Conservation (phyloP, 1,140 invertebrate genomes). For the Drosophila pallidifrons region DNA sequence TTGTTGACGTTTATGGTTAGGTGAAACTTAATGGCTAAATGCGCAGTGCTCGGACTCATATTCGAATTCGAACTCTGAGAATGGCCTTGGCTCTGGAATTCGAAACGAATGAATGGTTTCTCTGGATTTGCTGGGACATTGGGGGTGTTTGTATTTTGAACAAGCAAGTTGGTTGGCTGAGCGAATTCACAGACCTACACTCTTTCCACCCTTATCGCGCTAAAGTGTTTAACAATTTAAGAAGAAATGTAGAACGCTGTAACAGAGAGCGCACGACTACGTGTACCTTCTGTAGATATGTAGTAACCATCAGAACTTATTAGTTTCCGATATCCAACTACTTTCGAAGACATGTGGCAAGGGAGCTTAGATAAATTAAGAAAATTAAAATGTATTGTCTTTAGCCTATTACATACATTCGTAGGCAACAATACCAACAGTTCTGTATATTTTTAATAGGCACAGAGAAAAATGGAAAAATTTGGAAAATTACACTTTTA, state of each 20-base stretch:
- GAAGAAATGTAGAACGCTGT: not conserved
- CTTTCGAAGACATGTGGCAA: no score
- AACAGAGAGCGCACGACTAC: no score
- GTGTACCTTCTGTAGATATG: no score
- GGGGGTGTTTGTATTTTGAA: conserved; percentile 41
- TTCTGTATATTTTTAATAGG: no score
- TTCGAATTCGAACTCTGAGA: conserved; percentile 11
- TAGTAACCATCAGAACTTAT: no score
- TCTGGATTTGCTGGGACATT: not conserved
- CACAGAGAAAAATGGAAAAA: no score
- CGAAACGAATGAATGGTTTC: conserved; percentile 3
- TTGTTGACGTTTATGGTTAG: not conserved
- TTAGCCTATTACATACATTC: no score
- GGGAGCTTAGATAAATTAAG: no score
- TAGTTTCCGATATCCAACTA: no score
- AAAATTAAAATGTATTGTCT: no score
- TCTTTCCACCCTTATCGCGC: conserved; percentile 13
- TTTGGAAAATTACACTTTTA: no score
- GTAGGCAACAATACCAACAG: no score
- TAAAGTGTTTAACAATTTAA: conserved; percentile 11
- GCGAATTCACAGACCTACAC: conserved; percentile 31
- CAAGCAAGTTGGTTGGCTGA: conserved; percentile 73
- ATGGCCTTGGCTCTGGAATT: conserved; percentile 5
- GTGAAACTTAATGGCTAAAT: not conserved
- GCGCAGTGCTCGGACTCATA: conserved; percentile 8